phyloP scores from a whole-genome alignment of 2,888 invertebrate species.

The Mesorhabditis belari region DNA sequence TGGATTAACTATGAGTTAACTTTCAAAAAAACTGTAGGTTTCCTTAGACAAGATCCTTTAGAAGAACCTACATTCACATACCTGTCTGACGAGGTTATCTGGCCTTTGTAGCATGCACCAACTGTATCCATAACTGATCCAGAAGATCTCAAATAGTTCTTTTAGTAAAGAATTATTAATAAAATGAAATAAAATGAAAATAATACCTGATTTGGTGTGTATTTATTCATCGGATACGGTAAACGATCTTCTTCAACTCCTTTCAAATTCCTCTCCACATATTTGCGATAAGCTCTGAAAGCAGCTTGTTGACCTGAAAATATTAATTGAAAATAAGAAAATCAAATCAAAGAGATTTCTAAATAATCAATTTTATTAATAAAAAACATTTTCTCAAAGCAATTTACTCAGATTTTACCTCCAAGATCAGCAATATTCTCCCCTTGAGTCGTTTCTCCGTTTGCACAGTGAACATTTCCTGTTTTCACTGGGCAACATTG shows the following conservation, averaged over 20 bases:
- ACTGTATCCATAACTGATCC: constrained; percentile 47
- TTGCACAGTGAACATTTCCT: constrained; percentile 46
- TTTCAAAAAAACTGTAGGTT: no score
- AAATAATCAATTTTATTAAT: no score
- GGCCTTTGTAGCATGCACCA: constrained; percentile 42
- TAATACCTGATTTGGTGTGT: constrained; percentile 49
- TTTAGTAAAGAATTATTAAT: no score
- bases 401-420: constrained; percentile 9
- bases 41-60: no score
- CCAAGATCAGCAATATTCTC: constrained; percentile 48
- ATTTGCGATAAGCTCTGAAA: constrained; percentile 38
- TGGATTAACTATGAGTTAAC: no score
- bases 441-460: constrained; percentile 45
- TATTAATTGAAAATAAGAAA: not conserved
- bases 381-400: not conserved
- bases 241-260: constrained; percentile 37
- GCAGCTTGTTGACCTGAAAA: constrained; percentile 38
- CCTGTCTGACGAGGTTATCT: constrained; percentile 26
- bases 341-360: no score
- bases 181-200: no score
- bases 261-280: constrained; percentile 15
- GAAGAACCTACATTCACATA: no score
- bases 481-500: constrained; percentile 45
- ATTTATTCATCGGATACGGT: no score
- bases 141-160: constrained; percentile 50